phyloP scores from a whole-genome alignment of 1,140 invertebrate species.

The Argopecten irradians region DNA sequence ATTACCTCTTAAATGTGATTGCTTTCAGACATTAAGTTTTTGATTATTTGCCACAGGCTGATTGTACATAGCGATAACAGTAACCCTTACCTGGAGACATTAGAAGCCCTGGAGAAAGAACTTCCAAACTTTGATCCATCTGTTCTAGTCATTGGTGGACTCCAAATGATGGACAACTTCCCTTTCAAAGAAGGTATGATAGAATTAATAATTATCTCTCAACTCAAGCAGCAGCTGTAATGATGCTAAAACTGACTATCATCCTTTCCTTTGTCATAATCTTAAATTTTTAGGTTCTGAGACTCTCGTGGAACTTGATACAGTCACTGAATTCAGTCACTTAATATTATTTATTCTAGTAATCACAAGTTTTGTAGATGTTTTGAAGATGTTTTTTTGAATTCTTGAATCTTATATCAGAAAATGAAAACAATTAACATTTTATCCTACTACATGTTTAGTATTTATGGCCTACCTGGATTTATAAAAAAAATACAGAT shows the following conservation, averaged over 20 bases:
- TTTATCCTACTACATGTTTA: not conserved
- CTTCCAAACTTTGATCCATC: conserved; percentile 84
- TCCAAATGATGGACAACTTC: conserved; percentile 95
- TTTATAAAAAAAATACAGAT: too few species aligned
- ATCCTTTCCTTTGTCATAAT: too few species aligned
- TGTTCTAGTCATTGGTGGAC: conserved; percentile 88
- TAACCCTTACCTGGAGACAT: conserved; percentile 86
- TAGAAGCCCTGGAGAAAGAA: conserved; percentile 84
- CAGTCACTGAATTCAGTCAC: too few species aligned
- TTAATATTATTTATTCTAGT: too few species aligned
- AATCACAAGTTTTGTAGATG: too few species aligned
- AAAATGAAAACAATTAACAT: not conserved
- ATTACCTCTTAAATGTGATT: not conserved
- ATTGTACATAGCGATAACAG: conserved; percentile 91
- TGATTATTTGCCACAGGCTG: conserved; percentile 78
- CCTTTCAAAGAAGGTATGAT: conserved; percentile 83
- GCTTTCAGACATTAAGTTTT: not conserved
- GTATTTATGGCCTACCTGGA: not conserved
- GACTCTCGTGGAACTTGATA: too few species aligned
- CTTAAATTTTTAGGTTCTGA: too few species aligned
- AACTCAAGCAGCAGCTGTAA: too few species aligned
- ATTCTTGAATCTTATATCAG: too few species aligned
- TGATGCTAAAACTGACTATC: too few species aligned
- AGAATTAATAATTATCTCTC: too few species aligned
- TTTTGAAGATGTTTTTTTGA: too few species aligned